Percentiles rank a stretch among this genome's conserved stretches.
phyloP scores from a whole-genome alignment of 1,140 invertebrate genomes.

The Caenorhabditis elegans region WBcel235 BX284602.5:285001-285500 shows the following conservation, averaged over 20 bases:
- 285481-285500: conserved; percentile 8
- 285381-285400: background rate
- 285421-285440: background rate
- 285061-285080: conserved; percentile 1
- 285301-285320: background rate
- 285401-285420: background rate
- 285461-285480: background rate
- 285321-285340: background rate
- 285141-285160: background rate
- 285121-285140: background rate
- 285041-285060: background rate
- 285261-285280: background rate
- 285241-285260: no score
- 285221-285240: background rate
- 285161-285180: conserved; percentile 5
- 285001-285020: background rate
- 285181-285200: background rate
- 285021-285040: background rate
- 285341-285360: background rate
- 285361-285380: background rate
- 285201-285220: background rate
- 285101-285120: background rate
- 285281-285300: background rate
- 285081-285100: background rate
- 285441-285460: background rate